Base-by-base conservation (phyloP, 2,113 vertebrate species). In the Etheostoma spectabile region DNA sequence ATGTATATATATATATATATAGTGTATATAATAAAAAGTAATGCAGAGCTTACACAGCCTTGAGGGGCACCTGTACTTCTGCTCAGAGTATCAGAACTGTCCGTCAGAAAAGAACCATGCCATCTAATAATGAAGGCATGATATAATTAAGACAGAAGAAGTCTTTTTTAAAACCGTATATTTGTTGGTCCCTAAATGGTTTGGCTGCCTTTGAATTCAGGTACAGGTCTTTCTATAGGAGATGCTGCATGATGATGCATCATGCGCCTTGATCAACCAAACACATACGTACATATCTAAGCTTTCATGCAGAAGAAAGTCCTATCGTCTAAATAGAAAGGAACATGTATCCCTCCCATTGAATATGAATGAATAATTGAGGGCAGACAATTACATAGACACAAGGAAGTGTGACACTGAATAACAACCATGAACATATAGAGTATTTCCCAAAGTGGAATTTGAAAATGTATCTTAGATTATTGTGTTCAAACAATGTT, bases 281-380 rank as follows among this genome's bases (percentile, higher is more conserved):
- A 66, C 38, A 42, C 8, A 49, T 15, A 2, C 8, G 33, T 21
- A 35, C 3, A 0, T 51, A 60, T 65, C 61, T 14, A 35, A 6
- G 77, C 57, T 33, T 38, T 53, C 65, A 30, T 48, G 77, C 67
- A 65, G 60, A 80, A 52, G n/a, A 52, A 38, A 45, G 2, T 16
- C n/a, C 14, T 19, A 48, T 64, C 51, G 52, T 24, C 52, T 60
- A 67, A 52, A 53, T 67, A 66, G 62, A 81, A 67, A 45, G 13
- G 45, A 67, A 60, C 60, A 63, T 48, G 22, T 52, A 8, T 45
- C 65, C 12, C 11, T 33, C 49, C 38, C 10, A 49, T 60, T 74
- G 42, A 49, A 65, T 30, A 72, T 65, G 42, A 35, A 57, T 73
- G 60, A 42, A 45, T 6, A 16, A 30, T 16, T 18, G 30, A 60